Conservation (phyloP, 2,797 vertebrate genomes). For the Yasuhikotakia modesta region DNA sequence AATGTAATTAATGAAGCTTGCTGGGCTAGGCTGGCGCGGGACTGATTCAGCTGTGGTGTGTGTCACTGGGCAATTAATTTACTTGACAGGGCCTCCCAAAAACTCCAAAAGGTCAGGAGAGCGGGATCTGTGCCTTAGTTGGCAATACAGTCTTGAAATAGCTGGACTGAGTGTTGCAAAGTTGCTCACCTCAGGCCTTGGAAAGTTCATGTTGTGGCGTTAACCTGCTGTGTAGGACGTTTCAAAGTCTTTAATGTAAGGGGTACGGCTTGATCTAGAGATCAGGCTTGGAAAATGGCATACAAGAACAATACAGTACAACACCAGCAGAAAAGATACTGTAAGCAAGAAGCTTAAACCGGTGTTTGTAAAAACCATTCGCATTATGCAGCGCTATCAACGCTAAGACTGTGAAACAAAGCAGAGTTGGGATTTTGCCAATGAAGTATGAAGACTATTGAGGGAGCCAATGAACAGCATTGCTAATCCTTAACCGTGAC, state of each 20-base stretch:
- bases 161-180: background rate
- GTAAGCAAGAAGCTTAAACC: slow-evolving; percentile 1
- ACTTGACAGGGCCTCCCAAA: slow-evolving; percentile 56
- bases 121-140: slow-evolving; percentile 37
- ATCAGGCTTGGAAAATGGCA: background rate
- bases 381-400: background rate
- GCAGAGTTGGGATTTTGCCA: background rate
- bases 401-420: background rate
- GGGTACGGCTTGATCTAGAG: slow-evolving; percentile 16
- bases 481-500: slow-evolving; percentile 1
- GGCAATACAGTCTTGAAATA: slow-evolving; percentile 31
- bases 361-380: background rate
- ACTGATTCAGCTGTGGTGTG: slow-evolving; percentile 46
- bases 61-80: slow-evolving; percentile 56
- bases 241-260: slow-evolving; percentile 35
- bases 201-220: slow-evolving; percentile 8
- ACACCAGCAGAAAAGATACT: background rate
- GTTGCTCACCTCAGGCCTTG: slow-evolving; percentile 19
- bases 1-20: slow-evolving; percentile 60
- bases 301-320: background rate
- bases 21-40: slow-evolving; percentile 46
- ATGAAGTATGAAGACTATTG: background rate
- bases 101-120: slow-evolving; percentile 46
- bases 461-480: background rate
- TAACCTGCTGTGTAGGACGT: slow-evolving; percentile 35